Evolutionary conservation across 2,888 invertebrate genomes (phyloP).

Genomic region (Athripsodes cinereus): DNA sequence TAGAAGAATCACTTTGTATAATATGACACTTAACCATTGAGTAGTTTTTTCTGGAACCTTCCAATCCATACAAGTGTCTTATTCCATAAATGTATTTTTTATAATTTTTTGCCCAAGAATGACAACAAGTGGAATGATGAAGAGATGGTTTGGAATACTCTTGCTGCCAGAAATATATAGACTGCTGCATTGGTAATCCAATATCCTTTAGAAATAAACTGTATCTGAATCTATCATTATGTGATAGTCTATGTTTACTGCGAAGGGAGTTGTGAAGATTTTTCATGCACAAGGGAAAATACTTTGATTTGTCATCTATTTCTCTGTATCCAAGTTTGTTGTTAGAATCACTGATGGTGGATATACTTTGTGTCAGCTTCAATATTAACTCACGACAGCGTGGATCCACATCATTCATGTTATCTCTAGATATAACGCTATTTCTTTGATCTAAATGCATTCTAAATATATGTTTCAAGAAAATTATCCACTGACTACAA

Average conservation of each 20-base stretch:
- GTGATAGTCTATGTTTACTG: conserved; percentile 56
- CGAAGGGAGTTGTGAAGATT: conserved; percentile 51
- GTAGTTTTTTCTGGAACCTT: conserved; percentile 60
- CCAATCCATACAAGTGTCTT: conserved; percentile 65
- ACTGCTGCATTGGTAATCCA: conserved; percentile 60
- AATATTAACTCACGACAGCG: conserved; percentile 37
- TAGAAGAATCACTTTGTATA: conserved; percentile 52
- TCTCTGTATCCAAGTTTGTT: conserved; percentile 34
- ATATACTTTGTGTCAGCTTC: conserved; percentile 33
- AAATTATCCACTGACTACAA: conserved; percentile 52
- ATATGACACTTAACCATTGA: conserved; percentile 51
- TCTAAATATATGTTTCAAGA: conserved; percentile 44
- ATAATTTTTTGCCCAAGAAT: conserved; percentile 58
- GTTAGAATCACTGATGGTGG: conserved; percentile 26
- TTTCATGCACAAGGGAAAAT: conserved; percentile 62
- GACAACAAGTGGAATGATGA: conserved; percentile 48
- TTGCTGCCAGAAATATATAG: conserved; percentile 57
- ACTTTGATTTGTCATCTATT: conserved; percentile 39
- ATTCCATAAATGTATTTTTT: conserved; percentile 61
- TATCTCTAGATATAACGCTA: conserved; percentile 31
- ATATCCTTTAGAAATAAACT: conserved; percentile 67
- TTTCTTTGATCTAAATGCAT: conserved; percentile 40
- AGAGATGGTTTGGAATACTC: conserved; percentile 54
- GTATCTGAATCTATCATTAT: conserved; percentile 58
- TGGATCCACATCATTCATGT: conserved; percentile 33